Evolutionary conservation across 2,888 invertebrate genomes (phyloP).

Genomic region (Tenthredo scrophulariae): DNA sequence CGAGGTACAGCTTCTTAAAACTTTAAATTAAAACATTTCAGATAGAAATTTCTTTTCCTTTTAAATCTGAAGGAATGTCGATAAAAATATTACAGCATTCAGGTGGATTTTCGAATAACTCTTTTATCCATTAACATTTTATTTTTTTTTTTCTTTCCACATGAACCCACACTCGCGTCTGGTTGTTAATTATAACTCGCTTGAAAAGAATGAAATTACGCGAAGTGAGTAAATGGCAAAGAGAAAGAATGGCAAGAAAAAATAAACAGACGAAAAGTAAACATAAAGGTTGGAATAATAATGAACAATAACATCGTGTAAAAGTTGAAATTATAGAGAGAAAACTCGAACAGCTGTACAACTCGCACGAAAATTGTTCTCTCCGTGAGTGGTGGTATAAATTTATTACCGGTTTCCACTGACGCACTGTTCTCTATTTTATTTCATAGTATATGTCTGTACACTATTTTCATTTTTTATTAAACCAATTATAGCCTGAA

Average conservation of each 20-base stretch:
- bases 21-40: not conserved
- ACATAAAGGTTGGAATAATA: constrained; percentile 33
- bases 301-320: constrained; percentile 27
- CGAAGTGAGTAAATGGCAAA: not conserved
- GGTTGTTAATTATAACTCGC: constrained; percentile 8
- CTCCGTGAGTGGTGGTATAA: not conserved
- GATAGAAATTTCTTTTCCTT: not conserved
- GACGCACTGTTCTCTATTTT: not conserved
- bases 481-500: not conserved
- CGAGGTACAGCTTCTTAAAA: not conserved
- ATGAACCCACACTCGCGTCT: not conserved
- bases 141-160: not conserved
- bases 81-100: not conserved
- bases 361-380: constrained; percentile 13
- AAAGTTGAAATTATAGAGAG: constrained; percentile 20
- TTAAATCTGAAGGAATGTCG: not conserved
- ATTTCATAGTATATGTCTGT: not conserved
- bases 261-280: not conserved
- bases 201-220: not conserved
- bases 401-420: not conserved
- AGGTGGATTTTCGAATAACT: not conserved
- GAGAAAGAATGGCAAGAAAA: not conserved
- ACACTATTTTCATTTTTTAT: not conserved
- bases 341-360: constrained; percentile 3
- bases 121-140: not conserved